Conservation (phyloP, 2,113 vertebrate genomes). For the Callipepla squamata region DNA sequence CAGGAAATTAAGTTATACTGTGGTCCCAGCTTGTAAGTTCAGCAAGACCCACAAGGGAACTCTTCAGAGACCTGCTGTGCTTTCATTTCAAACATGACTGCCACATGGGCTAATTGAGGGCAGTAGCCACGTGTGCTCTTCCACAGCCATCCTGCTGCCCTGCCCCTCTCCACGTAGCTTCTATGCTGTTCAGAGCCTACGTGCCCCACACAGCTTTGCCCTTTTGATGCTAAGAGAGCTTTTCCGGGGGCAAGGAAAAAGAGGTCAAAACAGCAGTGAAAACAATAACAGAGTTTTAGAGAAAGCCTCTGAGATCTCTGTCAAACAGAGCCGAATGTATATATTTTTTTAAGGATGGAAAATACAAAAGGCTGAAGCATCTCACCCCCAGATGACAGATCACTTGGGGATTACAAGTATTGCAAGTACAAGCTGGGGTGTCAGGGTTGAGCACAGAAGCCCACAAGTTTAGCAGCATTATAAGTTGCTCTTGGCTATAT, state of each 20-base stretch:
- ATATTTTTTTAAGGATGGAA: neutral
- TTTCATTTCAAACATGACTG: neutral
- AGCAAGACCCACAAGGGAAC: neutral
- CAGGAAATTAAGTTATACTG: constrained; percentile 50
- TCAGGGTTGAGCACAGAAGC: neutral
- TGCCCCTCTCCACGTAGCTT: neutral
- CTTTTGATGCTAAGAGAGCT: neutral
- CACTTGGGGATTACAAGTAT: neutral
- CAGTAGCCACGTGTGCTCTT: neutral
- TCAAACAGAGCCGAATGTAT: neutral
- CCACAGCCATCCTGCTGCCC: neutral
- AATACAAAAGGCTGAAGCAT: constrained; percentile 2
- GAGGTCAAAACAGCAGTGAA: neutral
- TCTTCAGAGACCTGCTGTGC: neutral
- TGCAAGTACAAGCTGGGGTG: neutral
- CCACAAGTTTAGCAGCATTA: neutral
- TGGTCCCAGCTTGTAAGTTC: constrained; percentile 4
- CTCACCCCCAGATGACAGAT: neutral
- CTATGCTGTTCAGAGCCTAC: neutral
- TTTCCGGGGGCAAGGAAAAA: neutral
- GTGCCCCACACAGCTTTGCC: neutral
- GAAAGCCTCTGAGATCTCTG: neutral
- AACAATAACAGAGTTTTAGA: neutral
- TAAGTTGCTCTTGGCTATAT: neutral
- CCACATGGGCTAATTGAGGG: constrained; percentile 47